These are phyloP conservation scores for Neopelma chrysocephalum DNA, from an alignment of 2,797 vertebrate species.

Conservation along the genomic window DNA sequence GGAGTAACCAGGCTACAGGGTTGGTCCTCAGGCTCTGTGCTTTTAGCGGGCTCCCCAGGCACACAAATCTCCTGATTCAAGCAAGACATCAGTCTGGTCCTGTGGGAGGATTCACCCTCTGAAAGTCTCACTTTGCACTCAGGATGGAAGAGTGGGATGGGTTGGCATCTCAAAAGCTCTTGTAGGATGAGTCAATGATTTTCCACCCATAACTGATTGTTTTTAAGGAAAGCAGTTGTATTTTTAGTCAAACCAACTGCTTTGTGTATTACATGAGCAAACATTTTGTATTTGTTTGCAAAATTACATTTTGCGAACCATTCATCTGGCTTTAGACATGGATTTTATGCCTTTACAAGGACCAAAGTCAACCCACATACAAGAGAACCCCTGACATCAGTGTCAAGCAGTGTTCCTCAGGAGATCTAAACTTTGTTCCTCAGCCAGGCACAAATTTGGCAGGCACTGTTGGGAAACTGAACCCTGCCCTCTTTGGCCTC, in stretches of 20 bases:
- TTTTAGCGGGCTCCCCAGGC: neutral
- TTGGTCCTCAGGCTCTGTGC: rapidly evolving
- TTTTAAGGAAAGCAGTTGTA: neutral
- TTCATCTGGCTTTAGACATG: neutral
- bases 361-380: neutral
- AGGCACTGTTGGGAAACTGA: neutral
- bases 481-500: rapidly evolving
- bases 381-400: neutral
- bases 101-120: neutral
- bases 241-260: neutral
- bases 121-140: neutral
- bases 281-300: neutral
- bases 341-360: neutral
- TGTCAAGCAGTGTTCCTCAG: neutral
- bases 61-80: neutral
- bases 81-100: neutral
- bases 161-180: neutral
- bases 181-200: neutral
- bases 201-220: neutral
- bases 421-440: neutral
- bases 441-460: neutral
- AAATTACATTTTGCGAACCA: neutral
- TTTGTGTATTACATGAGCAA: neutral
- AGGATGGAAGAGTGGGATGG: neutral
- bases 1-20: neutral